A percentile compares a stretch with the other conserved stretches of the same genome.
Evolutionary conservation across 2,888 invertebrate genomes (phyloP).

Genomic region (Nemapogon koenigi): DNA sequence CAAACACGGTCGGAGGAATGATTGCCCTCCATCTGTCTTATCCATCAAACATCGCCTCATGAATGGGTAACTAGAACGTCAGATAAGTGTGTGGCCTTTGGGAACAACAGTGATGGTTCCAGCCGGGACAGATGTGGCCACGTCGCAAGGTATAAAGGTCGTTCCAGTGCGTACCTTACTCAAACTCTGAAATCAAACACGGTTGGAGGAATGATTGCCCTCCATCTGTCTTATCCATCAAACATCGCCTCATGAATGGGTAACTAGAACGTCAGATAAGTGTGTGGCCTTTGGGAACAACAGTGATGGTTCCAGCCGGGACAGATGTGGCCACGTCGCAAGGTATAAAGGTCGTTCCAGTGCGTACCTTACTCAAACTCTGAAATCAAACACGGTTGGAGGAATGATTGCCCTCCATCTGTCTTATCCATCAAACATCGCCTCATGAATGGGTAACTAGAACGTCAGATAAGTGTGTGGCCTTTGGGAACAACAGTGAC

Average conservation of each 20-base stretch:
- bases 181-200: too few species aligned
- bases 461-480: slow-evolving; percentile 8
- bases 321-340: too few species aligned
- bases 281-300: slow-evolving; percentile 8
- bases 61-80: slow-evolving; percentile 6
- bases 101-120: slow-evolving; percentile 5
- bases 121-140: slow-evolving; percentile 30
- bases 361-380: too few species aligned
- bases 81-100: slow-evolving; percentile 9
- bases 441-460: slow-evolving; percentile 6
- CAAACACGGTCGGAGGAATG: too few species aligned
- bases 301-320: slow-evolving; percentile 15
- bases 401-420: too few species aligned
- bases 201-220: too few species aligned
- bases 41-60: slow-evolving; percentile 6
- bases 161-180: too few species aligned
- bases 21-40: slow-evolving; percentile 7
- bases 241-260: slow-evolving; percentile 5
- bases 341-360: too few species aligned
- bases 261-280: slow-evolving; percentile 8
- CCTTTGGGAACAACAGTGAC: slow-evolving; percentile 7
- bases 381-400: too few species aligned
- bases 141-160: too few species aligned
- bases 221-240: slow-evolving; percentile 7
- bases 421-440: slow-evolving; percentile 6